Base-by-base conservation (phyloP, 2,797 vertebrate genomes). In the Chelmon rostratus region DNA sequence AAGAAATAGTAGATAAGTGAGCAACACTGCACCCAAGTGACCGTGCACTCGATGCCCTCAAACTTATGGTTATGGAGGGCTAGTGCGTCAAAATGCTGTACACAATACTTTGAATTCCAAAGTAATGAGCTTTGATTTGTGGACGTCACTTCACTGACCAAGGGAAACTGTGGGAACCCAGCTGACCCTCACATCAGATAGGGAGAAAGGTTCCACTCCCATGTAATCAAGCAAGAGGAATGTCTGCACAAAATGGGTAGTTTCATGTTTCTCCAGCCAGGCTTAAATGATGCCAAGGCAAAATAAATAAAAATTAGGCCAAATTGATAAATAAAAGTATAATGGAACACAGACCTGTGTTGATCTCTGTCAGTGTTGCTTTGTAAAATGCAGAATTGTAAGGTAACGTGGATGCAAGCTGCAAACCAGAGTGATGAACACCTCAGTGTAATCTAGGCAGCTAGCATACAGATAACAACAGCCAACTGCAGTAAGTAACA, bases 141-240 rank as follows among this genome's bases (percentile, higher is more conserved):
- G 44, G 66, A 67, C 1, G 2, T 78, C 25, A 63, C 33, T 75
- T 53, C 42, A 40, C 11, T 73, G 63, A 79, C 58, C 16, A 18
- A 76, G 33, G 50, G 56, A 73, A 84, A 80, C 38, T 72, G 78
- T 88, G 86, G 81, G 84, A 92, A 85, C 35, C 23, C n/a, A 58
- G 28, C 62, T 58, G 44, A 67, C 18, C 9, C 12, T 73, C 44
- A 54, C 40, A 84, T 89, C 81, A 85, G 73, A 89, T 68, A 66
- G 11, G 31, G 42, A 44, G 37, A 83, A 82, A 1, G 19, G 71
- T 66, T 84, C 79, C 88, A 73, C 81, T 83, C 62, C 57, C 40
- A 31, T 70, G 42, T 23, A 72, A 64, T 92, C 83, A 90, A 46
- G 75, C 58, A 13, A 68, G 67, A 88, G 81, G 90, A 91, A 90